These are phyloP conservation scores for Eucidaris tribuloides DNA, from an alignment of 35 echinoderm and acorn worm species.

Conservation along the genomic window DNA sequence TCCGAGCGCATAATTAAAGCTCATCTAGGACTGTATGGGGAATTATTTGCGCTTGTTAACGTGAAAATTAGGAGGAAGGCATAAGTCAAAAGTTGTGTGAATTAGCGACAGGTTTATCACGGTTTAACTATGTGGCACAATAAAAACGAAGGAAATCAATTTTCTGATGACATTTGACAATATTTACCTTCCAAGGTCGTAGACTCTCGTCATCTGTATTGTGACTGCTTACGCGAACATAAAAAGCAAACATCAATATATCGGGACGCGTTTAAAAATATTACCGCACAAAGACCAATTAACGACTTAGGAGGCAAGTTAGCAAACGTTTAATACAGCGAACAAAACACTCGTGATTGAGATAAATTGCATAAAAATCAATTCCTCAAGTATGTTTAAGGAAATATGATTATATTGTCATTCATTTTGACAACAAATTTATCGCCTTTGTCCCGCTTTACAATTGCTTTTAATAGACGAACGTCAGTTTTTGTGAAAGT, in stretches of 20 bases:
- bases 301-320: conserved; percentile 14
- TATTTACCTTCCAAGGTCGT: conserved; percentile 6
- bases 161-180: conserved; percentile 26
- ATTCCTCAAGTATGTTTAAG: too few species aligned
- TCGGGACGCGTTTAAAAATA: not conserved
- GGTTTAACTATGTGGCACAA: too few species aligned
- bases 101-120: conserved; percentile 25
- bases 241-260: not conserved
- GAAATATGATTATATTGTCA: conserved; percentile 1
- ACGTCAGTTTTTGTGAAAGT: not conserved
- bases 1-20: not conserved
- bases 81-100: conserved; percentile 37
- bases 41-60: not conserved
- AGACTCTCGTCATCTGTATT: conserved; percentile 1
- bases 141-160: conserved; percentile 41
- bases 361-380: conserved; percentile 29
- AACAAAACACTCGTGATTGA: conserved; percentile 25
- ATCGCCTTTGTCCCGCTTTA: not conserved
- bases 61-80: conserved; percentile 13
- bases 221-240: not conserved
- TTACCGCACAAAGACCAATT: conserved; percentile 18
- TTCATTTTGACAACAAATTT: conserved; percentile 1
- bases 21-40: not conserved
- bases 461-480: not conserved
- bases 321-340: conserved; percentile 23